Base-by-base conservation (phyloP, 2,888 invertebrate species). In the Tetranychus truncatus region DNA sequence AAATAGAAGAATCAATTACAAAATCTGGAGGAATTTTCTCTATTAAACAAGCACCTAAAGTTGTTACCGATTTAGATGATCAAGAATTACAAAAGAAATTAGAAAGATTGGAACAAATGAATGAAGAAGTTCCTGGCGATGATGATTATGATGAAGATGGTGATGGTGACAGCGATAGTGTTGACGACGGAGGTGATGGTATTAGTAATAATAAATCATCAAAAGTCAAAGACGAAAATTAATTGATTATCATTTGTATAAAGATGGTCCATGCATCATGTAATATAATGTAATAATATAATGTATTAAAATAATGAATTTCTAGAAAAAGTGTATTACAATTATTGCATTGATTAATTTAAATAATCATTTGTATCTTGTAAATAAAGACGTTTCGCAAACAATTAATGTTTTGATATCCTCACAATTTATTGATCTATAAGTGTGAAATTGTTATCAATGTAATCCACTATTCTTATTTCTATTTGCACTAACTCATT, bases 41-140 rank as follows among this genome's bases (percentile, higher is more conserved):
- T 81, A 87, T 96, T 76, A 92, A 95, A 83, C 93, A 95, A 91
- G 91, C 92, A 89, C 95, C 96, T 71, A 95, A 96, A 85, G 95
- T 99, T 78, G 96, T 99, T 45, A 97, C 99, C 1, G 97, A 97
- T 75, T 89, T 92, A 21, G 99, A 99, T 84, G 99, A 99, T 84
- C 93, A 93, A 1, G 97, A 97, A 83, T 85, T 96, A 80, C 91
- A 91, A 74, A 87, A 91, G 81, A 92, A 95, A 83, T 89, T 96
- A 89, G 94, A 95, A 85, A 87, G 90, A 78, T 90, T 95, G 18
- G 95, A 95, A 83, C 88, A 90, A 72, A 94, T 94, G 84, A 96
- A 96, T 83, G 89, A 91, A 0, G 95, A 96, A 84, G 91, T 94
- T 15, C 91, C 90, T 76, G 95, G 94, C 18, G 85, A 85, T 78